phyloP scores from a whole-genome alignment of 2,797 vertebrate species.

The Sebastiscus albofasciatus region DNA sequence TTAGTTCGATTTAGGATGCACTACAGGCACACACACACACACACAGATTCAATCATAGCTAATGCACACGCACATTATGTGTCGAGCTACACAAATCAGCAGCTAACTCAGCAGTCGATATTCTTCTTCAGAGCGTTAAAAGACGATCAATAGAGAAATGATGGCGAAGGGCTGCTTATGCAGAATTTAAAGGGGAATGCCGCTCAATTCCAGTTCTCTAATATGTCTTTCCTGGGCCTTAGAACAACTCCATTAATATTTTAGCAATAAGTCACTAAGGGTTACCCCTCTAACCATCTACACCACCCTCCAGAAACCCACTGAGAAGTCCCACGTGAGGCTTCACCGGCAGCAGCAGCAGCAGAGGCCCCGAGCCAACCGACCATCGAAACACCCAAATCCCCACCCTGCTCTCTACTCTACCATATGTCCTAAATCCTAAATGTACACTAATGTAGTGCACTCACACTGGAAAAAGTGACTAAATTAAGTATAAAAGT shows the following conservation, averaged over 20 bases:
- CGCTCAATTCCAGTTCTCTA: constrained; percentile 3
- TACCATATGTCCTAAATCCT: neutral
- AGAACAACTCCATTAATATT: constrained; percentile 12
- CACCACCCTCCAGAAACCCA: neutral
- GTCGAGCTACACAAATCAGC: constrained; percentile 46
- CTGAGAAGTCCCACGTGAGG: constrained; percentile 7
- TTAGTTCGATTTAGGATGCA: constrained; percentile 19
- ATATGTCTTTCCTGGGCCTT: constrained; percentile 2
- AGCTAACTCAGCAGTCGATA: constrained; percentile 59
- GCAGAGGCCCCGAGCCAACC: neutral
- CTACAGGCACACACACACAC: neutral
- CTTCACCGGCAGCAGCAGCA: neutral
- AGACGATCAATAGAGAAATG: constrained; percentile 57
- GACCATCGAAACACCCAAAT: neutral
- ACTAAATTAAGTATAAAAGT: neutral
- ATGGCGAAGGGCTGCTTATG: constrained; percentile 31
- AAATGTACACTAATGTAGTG: neutral
- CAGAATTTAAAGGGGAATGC: constrained; percentile 28
- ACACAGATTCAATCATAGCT: constrained; percentile 18
- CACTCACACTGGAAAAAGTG: neutral
- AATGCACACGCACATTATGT: constrained; percentile 23
- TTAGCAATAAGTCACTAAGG: neutral
- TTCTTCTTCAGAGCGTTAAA: constrained; percentile 48
- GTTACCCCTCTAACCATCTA: neutral
- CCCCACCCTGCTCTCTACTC: neutral